Percentiles rank a stretch among this genome's conserved stretches.
These are phyloP conservation scores for Xestia c-nigrum DNA, from an alignment of 2,888 invertebrate species.

Conservation along the genomic window DNA sequence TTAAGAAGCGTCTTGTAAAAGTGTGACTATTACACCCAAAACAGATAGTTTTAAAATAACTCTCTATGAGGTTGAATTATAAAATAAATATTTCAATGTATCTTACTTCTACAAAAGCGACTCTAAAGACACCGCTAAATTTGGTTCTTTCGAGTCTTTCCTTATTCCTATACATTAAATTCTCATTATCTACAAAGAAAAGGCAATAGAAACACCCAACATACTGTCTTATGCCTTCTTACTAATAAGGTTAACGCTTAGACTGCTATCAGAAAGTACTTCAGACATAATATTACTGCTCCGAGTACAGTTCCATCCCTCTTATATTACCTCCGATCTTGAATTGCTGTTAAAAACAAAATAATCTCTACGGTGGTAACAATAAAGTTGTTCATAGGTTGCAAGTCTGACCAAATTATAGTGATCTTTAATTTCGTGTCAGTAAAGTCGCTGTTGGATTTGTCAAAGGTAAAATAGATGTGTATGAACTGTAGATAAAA, in stretches of 20 bases:
- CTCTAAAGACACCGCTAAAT: not conserved
- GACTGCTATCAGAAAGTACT: slow-evolving; percentile 65
- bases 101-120: not conserved
- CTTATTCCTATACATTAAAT: slow-evolving; percentile 12
- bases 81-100: not conserved
- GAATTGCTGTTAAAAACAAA: not conserved
- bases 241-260: slow-evolving; percentile 66
- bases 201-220: slow-evolving; percentile 3
- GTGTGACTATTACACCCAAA: not conserved
- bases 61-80: not conserved
- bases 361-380: not conserved
- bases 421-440: not conserved
- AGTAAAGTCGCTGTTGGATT: not conserved
- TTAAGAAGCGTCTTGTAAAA: not conserved
- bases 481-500: slow-evolving; percentile 57
- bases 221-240: slow-evolving; percentile 26
- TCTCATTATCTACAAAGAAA: slow-evolving; percentile 36
- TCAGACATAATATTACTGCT: slow-evolving; percentile 58
- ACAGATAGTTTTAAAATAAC: not conserved
- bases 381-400: not conserved
- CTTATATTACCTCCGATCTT: not conserved
- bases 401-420: not conserved
- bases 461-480: not conserved
- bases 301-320: slow-evolving; percentile 23
- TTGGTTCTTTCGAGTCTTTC: not conserved